Conservation (phyloP, 2,113 vertebrate genomes). For the Cavia aperea region DNA sequence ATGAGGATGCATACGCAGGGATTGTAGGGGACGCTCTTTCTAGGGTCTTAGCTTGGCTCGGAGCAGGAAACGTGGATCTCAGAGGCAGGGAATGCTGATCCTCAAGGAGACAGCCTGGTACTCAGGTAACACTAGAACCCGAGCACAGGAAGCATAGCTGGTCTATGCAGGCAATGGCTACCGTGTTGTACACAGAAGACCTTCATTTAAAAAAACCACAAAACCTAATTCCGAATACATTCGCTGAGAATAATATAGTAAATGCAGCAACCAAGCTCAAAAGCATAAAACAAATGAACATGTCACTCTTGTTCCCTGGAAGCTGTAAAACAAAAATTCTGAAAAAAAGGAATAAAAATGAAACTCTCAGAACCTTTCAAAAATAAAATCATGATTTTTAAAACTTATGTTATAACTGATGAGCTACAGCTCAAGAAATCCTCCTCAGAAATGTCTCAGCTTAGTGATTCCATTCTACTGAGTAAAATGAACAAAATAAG, state of each 20-base stretch:
- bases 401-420: neutral
- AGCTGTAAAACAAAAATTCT: neutral
- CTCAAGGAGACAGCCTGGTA: neutral
- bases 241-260: neutral
- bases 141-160: neutral
- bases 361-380: neutral
- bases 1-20: neutral
- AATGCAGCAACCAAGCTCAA: neutral
- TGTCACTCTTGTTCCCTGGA: neutral
- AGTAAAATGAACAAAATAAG: neutral
- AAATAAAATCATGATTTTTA: neutral
- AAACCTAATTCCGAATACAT: neutral
- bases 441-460: neutral
- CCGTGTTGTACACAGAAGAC: neutral
- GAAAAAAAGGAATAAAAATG: neutral
- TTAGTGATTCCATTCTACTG: neutral
- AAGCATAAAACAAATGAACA: neutral
- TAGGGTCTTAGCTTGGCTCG: neutral
- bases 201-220: neutral
- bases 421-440: neutral
- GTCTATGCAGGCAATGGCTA: neutral
- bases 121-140: neutral
- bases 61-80: too few relatives aligned
- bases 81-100: neutral
- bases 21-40: neutral